Base-by-base conservation (phyloP, 2,888 invertebrate genomes). In the Bombylius major region DNA sequence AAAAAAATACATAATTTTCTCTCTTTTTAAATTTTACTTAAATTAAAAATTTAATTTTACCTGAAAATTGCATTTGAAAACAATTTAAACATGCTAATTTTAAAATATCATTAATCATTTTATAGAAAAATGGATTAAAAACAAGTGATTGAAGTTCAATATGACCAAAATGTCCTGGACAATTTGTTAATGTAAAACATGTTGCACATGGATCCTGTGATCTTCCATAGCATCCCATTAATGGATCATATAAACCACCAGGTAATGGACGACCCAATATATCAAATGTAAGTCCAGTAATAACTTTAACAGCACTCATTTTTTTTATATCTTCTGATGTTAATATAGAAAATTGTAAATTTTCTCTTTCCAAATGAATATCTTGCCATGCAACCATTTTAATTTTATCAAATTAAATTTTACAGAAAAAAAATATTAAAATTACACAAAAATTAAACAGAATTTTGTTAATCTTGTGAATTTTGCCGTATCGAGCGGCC, bases 101-200 rank as follows among this genome's bases (percentile, higher is more conserved):
- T 53, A 91, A 76, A 9, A 92, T 70, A 2, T 77, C 79, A 55
- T 79, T 81, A 23, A 96, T 77, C 39, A 82, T 78, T 66, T 84
- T 85, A 60, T 88, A 84, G 66, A 93, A 92, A 50, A 98, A 68
- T 0, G 98, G 97, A 77, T 98, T 97, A 56, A 90, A 84, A 0
- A 93, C 88, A 0, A 92, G 84, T 12, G 96, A 75, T 0, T 92
- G 90, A 2, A 99, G 76, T 62, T 89, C 87, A 60, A 99, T 94
- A 69, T 96, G 92, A 0, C 98, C 98, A 72, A 93, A 86, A 74
- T 99, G 99, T 0, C 99, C 99, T 0, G 87, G 83, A 68, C 97
- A 97, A 60, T 80, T 76, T 8, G 78, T 68, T 49, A 81, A 69
- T 23, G 78, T 79, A 11, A 80, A 78, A 68, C 97, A 98, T 8